Conservation (phyloP, 2,113 vertebrate genomes). For the Pandion haliaetus region DNA sequence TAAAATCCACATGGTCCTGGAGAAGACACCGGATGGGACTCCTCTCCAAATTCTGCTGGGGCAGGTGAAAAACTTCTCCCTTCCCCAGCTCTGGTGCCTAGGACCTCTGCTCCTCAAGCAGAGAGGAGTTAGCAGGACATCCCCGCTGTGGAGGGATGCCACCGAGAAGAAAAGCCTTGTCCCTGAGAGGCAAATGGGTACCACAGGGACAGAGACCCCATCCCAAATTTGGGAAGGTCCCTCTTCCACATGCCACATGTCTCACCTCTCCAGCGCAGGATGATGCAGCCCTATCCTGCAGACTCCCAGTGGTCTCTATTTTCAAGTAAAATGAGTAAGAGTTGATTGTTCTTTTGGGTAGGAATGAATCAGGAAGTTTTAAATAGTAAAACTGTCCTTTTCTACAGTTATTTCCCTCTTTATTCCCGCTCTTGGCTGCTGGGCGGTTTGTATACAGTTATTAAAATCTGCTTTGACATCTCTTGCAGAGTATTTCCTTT, state of each 20-base stretch:
- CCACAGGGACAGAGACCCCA: not conserved
- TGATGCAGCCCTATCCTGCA: not conserved
- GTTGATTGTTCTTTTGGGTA: not conserved
- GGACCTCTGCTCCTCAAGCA: not conserved
- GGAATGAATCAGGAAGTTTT: not conserved
- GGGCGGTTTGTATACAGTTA: not conserved
- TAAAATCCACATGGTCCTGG: not conserved
- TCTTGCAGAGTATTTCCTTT: constrained; percentile 13
- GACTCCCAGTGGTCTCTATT: not conserved
- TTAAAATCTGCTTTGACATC: not conserved
- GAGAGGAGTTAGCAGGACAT: not conserved
- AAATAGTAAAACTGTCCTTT: constrained; percentile 14
- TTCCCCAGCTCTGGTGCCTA: not conserved
- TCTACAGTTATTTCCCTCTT: not conserved
- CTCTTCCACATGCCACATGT: accelerated
- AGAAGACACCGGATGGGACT: accelerated
- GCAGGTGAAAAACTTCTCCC: not conserved
- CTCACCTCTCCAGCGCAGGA: accelerated
- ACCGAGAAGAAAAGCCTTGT: not conserved
- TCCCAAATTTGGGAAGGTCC: not conserved
- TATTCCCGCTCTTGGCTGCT: not conserved
- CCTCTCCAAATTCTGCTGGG: not conserved
- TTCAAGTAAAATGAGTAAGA: not conserved
- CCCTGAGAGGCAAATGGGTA: accelerated
- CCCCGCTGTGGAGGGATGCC: not conserved